Conservation (phyloP, 2,888 invertebrate species). For the Chymomyza amoena region DNA sequence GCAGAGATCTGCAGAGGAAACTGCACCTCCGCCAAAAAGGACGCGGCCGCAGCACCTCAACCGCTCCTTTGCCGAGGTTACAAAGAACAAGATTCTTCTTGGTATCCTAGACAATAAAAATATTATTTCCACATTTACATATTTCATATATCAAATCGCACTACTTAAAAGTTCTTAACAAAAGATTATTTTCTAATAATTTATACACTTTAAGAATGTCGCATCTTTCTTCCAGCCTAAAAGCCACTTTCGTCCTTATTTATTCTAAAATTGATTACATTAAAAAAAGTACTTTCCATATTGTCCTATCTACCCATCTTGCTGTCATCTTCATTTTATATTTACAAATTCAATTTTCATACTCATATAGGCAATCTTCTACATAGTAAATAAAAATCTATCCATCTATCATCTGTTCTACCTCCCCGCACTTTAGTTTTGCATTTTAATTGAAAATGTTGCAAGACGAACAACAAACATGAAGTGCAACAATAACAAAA, state of each 20-base stretch:
- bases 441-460: slow-evolving; percentile 53
- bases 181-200: no score
- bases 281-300: not conserved
- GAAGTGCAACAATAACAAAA: slow-evolving; percentile 27
- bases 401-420: slow-evolving; percentile 20
- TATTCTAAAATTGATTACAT: not conserved
- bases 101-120: no score
- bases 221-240: not conserved
- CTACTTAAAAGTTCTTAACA: no score
- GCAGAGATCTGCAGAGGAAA: no score
- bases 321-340: not conserved
- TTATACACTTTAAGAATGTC: not conserved
- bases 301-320: not conserved
- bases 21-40: no score
- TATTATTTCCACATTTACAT: no score
- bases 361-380: not conserved
- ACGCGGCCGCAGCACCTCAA: no score
- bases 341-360: slow-evolving; percentile 7
- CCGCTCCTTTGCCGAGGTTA: no score
- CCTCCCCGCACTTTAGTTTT: slow-evolving; percentile 27
- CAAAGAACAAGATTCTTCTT: no score
- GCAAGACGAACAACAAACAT: not conserved
- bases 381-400: not conserved
- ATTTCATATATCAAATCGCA: no score
- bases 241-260: not conserved